These are phyloP conservation scores for Charanyca ferruginea DNA, from an alignment of 2,888 invertebrate genomes.

Conservation along the genomic window DNA sequence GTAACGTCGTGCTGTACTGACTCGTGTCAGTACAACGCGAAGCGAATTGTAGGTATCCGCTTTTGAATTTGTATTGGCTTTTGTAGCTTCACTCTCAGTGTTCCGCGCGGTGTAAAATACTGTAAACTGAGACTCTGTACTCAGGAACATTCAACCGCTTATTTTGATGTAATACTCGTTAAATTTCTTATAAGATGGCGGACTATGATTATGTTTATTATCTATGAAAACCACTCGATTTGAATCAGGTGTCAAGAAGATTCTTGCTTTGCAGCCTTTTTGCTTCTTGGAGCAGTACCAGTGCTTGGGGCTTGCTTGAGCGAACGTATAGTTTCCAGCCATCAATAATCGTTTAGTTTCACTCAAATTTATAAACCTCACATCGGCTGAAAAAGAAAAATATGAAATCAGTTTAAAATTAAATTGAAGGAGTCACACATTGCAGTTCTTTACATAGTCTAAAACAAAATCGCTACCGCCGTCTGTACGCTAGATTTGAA, in stretches of 20 bases:
- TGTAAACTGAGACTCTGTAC: background rate
- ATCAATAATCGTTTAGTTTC: constrained; percentile 68
- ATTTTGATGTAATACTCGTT: constrained; percentile 47
- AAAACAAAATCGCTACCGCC: too few species aligned
- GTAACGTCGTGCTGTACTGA: too few species aligned
- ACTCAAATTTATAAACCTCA: constrained; percentile 65
- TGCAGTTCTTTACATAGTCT: too few species aligned
- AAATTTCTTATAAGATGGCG: constrained; percentile 35
- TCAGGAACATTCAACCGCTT: constrained; percentile 2
- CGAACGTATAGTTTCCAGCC: constrained; percentile 72
- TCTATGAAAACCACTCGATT: constrained; percentile 51
- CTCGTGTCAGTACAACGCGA: too few species aligned
- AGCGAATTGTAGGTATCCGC: too few species aligned
- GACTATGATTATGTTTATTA: constrained; percentile 61
- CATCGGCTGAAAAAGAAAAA: constrained; percentile 51
- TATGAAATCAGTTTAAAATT: background rate
- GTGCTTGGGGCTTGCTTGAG: constrained; percentile 65
- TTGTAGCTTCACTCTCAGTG: too few species aligned
- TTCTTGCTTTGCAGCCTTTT: constrained; percentile 72
- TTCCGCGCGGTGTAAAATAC: too few species aligned
- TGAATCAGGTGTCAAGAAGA: constrained; percentile 60
- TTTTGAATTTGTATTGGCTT: too few species aligned
- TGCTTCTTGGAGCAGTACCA: constrained; percentile 74
- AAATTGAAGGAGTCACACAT: too few species aligned
- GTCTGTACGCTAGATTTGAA: too few species aligned